Evolutionary conservation across 2,888 invertebrate species (phyloP).

Genomic region (Melinaea marsaeus): DNA sequence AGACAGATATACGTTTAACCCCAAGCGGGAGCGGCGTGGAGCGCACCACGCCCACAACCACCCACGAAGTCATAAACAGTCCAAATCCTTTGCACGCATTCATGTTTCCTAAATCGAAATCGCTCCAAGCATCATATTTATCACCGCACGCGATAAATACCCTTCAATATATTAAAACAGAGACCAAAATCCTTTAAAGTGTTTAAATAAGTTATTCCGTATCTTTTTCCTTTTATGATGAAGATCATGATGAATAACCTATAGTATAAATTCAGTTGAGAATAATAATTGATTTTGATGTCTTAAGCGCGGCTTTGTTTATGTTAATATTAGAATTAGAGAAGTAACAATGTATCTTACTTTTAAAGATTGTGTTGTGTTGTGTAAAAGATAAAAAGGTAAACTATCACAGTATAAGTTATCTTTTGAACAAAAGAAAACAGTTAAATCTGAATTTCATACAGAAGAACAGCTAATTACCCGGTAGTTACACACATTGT

Average conservation of each 20-base stretch:
- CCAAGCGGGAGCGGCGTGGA: slow-evolving; percentile 47
- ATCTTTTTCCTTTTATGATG: slow-evolving; percentile 71
- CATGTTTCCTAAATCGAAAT: slow-evolving; percentile 77
- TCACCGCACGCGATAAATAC: slow-evolving; percentile 44
- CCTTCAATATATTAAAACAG: slow-evolving; percentile 44
- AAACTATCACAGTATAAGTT: not conserved
- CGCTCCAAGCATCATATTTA: slow-evolving; percentile 61
- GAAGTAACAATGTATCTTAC: not conserved
- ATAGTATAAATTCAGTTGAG: slow-evolving; percentile 69
- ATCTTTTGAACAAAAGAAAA: not conserved
- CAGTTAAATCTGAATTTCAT: not conserved
- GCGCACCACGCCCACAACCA: slow-evolving; percentile 74
- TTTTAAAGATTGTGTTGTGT: not conserved
- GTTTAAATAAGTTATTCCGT: slow-evolving; percentile 70
- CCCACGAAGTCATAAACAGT: slow-evolving; percentile 77
- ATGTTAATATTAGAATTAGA: slow-evolving; percentile 1
- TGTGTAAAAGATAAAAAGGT: not conserved
- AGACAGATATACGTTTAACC: slow-evolving; percentile 44
- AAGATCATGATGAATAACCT: slow-evolving; percentile 75
- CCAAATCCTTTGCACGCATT: slow-evolving; percentile 77
- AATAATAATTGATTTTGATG: slow-evolving; percentile 77
- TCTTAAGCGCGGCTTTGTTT: slow-evolving; percentile 66
- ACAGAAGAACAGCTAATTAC: too few relatives aligned
- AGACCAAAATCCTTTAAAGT: slow-evolving; percentile 49
- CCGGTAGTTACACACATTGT: too few relatives aligned